These are phyloP conservation scores for Penaeus monodon DNA, from an alignment of 2,888 invertebrate species.

Conservation along the genomic window DNA sequence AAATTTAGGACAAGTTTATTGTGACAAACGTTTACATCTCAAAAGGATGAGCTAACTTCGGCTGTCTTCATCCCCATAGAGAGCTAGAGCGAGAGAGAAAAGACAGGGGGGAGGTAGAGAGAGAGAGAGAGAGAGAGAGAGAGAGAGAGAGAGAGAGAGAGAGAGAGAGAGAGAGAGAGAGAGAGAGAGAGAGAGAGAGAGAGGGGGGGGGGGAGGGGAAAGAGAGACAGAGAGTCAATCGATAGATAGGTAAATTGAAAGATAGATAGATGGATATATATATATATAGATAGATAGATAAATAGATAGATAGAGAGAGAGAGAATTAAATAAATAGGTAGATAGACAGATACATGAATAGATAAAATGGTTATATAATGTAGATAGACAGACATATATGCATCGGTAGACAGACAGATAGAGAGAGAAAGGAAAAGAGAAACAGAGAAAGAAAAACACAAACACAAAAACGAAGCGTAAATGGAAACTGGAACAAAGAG, in stretches of 20 bases:
- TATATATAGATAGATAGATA: too few species aligned
- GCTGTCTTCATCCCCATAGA: too few species aligned
- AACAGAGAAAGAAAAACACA: too few species aligned
- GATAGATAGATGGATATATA: too few species aligned
- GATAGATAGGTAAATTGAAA: too few species aligned
- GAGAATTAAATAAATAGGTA: not conserved
- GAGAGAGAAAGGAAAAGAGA: too few species aligned
- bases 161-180: not conserved
- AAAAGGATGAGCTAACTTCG: too few species aligned
- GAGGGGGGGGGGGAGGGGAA: not conserved
- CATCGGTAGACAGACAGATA: too few species aligned
- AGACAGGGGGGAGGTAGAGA: not conserved
- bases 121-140: not conserved
- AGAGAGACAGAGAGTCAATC: not conserved
- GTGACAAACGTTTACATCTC: too few species aligned
- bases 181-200: not conserved
- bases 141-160: accelerated
- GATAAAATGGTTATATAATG: not conserved
- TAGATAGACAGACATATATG: not conserved
- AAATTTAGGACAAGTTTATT: too few species aligned
- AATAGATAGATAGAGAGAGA: not conserved
- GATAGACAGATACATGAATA: not conserved
- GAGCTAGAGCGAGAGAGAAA: not conserved
- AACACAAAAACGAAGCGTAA: too few species aligned
- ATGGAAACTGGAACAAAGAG: not conserved